Conservation (phyloP, 37 sponge, comb jelly and placozoan species). For the Ephydatia muelleri region DNA sequence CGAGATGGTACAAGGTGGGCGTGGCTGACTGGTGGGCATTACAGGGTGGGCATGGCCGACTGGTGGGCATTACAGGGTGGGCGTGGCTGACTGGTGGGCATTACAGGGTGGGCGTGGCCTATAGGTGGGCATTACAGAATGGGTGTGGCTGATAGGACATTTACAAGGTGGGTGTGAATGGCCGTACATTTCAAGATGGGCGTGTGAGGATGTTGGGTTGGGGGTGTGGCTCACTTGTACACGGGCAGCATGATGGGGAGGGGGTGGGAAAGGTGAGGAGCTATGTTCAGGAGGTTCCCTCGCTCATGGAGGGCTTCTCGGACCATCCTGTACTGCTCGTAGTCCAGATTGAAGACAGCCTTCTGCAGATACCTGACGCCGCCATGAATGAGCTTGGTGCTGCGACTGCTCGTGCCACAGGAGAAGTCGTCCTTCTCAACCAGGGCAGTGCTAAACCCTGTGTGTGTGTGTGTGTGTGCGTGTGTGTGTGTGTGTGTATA, state of each 20-base stretch:
- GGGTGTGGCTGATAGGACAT: no score
- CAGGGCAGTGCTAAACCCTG: constrained; percentile 90
- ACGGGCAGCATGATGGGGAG: constrained; percentile 99
- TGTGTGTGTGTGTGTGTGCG: constrained; percentile 19
- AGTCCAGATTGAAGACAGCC: constrained; percentile 89
- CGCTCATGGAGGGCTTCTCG: constrained; percentile 96
- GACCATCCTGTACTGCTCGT: constrained; percentile 92
- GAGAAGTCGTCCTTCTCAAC: constrained; percentile 97
- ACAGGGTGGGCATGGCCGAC: no score
- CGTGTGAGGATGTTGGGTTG: constrained; percentile 9
- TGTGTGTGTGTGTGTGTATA: constrained; percentile 12
- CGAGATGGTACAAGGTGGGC: no score
- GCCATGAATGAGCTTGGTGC: constrained; percentile 99
- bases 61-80: no score
- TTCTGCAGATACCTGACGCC: constrained; percentile 98
- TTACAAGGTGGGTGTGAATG: constrained; percentile 17
- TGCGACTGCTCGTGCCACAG: constrained; percentile 96
- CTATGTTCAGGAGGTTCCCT: constrained; percentile 88
- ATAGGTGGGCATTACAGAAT: no score
- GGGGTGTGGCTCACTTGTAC: constrained; percentile 71
- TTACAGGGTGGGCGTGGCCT: no score
- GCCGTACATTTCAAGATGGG: constrained; percentile 7
- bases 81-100: no score
- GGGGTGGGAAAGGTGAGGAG: constrained; percentile 92
- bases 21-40: no score